Evolutionary conservation across 2,113 vertebrate species (phyloP).

Genomic region (Gymnorhina tibicen): DNA sequence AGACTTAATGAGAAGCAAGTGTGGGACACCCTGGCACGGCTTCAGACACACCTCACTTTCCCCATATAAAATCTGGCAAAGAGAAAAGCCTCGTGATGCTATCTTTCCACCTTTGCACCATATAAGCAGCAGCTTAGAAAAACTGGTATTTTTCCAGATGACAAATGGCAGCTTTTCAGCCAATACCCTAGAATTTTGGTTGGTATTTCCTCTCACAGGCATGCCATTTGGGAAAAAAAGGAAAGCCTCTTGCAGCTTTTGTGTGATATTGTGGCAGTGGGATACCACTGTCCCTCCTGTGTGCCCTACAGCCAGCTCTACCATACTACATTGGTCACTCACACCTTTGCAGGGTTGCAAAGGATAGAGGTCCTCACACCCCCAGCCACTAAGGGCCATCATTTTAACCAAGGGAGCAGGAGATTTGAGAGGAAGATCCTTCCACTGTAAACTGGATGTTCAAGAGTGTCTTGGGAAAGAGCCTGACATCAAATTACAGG

Average conservation of each 20-base stretch:
- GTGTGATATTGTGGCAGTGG: not conserved
- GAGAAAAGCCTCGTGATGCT: not conserved
- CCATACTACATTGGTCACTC: fast-evolving
- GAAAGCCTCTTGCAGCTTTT: not conserved
- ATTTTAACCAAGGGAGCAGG: not conserved
- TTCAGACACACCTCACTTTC: not conserved
- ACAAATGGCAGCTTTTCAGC: not conserved
- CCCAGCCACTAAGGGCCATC: fast-evolving
- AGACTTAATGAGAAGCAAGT: not conserved
- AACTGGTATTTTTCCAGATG: not conserved
- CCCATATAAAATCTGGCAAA: not conserved
- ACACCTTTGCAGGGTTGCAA: not conserved
- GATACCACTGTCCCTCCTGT: not conserved
- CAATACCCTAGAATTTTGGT: not conserved
- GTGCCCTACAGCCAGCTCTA: not conserved
- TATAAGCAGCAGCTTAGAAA: not conserved
- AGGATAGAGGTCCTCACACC: fast-evolving
- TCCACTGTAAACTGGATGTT: conserved; percentile 16
- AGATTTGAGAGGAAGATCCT: not conserved
- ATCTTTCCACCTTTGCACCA: not conserved
- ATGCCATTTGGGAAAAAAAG: not conserved
- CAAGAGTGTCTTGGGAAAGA: not conserved
- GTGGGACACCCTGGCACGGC: not conserved
- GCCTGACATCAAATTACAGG: not conserved
- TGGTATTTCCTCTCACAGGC: not conserved